Percentiles rank a stretch among this genome's conserved stretches.
Evolutionary conservation across 1,140 invertebrate genomes (phyloP).

Genomic region (Drosophila fuyamai): DNA sequence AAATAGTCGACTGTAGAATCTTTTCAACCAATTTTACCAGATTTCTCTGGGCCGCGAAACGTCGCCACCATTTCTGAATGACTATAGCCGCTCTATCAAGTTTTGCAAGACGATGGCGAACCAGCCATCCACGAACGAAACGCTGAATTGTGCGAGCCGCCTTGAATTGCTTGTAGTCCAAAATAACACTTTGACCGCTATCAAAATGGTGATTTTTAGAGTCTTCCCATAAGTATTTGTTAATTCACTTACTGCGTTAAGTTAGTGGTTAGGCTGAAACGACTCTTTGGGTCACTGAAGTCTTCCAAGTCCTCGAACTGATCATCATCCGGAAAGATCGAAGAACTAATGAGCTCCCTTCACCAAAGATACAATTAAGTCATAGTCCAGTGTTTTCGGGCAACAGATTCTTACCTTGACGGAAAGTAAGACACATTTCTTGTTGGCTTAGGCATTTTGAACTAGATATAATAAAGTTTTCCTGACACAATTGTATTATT

Average conservation of each 20-base stretch:
- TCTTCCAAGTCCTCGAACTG: not conserved
- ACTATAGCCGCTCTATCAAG: not conserved
- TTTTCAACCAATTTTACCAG: conserved; percentile 2
- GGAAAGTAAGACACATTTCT: not conserved
- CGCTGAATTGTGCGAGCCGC: conserved; percentile 61
- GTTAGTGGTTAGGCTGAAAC: not conserved
- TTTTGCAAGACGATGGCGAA: not conserved
- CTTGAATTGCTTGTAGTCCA: conserved; percentile 65
- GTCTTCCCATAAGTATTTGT: no score
- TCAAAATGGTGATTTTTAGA: not conserved
- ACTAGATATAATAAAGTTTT: not conserved
- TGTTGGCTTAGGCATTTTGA: not conserved
- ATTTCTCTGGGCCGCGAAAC: not conserved
- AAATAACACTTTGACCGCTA: conserved; percentile 16
- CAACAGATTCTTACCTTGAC: not conserved
- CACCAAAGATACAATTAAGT: not conserved
- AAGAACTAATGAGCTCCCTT: not conserved
- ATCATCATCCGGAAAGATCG: not conserved
- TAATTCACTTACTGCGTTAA: conserved; percentile 7
- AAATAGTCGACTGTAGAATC: not conserved
- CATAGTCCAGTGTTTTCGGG: not conserved
- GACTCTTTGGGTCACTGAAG: no score
- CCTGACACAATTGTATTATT: not conserved
- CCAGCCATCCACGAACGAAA: conserved; percentile 39
- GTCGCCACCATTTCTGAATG: conserved; percentile 56